Conservation (phyloP, 2,797 vertebrate genomes). For the Chiroxiphia lanceolata region DNA sequence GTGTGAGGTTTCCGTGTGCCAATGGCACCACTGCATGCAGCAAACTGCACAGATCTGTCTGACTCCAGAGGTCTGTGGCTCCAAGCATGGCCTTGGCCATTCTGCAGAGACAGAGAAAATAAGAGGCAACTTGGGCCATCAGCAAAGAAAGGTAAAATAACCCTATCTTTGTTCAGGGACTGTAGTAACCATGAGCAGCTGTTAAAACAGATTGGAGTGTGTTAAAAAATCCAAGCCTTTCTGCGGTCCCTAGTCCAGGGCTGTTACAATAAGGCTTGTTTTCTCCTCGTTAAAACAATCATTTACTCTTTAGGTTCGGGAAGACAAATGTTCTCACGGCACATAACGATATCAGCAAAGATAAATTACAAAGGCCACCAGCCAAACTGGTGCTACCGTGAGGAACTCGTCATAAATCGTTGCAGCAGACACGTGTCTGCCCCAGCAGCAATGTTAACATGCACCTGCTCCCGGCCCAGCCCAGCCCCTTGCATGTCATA, state of each 20-base stretch:
- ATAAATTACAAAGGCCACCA: constrained; percentile 44
- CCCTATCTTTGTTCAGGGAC: constrained; percentile 37
- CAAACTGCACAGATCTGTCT: not conserved
- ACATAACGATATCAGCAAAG: constrained; percentile 42
- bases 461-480: constrained; percentile 14
- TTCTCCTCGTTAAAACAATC: constrained; percentile 39
- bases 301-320: constrained; percentile 14
- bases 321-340: constrained; percentile 45
- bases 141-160: constrained; percentile 51
- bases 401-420: not conserved
- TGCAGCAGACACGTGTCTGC: not conserved
- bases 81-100: not conserved
- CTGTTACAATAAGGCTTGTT: constrained; percentile 25
- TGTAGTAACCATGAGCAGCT: constrained; percentile 47
- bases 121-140: constrained; percentile 16
- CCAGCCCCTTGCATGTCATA: not conserved
- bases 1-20: not conserved
- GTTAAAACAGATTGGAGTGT: constrained; percentile 40
- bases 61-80: not conserved
- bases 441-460: not conserved
- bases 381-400: not conserved
- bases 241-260: not conserved
- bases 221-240: constrained; percentile 30
- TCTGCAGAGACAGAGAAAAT: constrained; percentile 27
- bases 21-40: not conserved